Percentiles rank a stretch among this genome's conserved stretches.
phyloP scores from a whole-genome alignment of 1,140 invertebrate genomes.

The Eurosta solidaginis region DNA sequence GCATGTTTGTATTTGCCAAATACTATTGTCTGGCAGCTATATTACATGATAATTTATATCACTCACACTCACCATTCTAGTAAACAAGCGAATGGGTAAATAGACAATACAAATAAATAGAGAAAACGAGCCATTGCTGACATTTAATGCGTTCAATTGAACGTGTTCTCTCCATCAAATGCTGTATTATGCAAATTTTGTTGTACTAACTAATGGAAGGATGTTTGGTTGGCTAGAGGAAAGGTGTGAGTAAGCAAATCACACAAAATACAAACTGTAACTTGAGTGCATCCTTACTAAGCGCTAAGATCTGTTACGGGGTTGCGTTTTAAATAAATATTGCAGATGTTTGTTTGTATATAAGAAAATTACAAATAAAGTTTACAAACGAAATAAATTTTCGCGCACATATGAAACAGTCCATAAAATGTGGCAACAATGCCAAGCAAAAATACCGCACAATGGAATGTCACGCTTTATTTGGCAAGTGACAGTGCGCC shows the following conservation, averaged over 20 bases:
- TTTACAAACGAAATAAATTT: slow-evolving; percentile 18
- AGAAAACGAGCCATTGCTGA: not conserved
- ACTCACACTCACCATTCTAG: not conserved
- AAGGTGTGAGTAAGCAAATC: not conserved
- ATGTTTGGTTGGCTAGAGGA: too few relatives aligned
- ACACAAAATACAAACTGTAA: not conserved
- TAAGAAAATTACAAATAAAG: not conserved
- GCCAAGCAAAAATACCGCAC: slow-evolving; percentile 5
- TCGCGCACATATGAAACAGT: not conserved
- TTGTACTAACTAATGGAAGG: not conserved
- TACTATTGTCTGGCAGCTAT: not conserved
- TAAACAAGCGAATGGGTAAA: not conserved
- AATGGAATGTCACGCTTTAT: not conserved
- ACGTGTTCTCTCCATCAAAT: not conserved
- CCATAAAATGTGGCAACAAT: not conserved
- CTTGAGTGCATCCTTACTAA: not conserved
- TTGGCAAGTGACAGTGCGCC: not conserved
- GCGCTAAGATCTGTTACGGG: not conserved
- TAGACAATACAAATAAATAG: slow-evolving; percentile 4
- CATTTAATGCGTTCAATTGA: slow-evolving; percentile 17
- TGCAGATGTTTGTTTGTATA: not conserved
- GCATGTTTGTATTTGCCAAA: not conserved
- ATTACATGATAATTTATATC: not conserved
- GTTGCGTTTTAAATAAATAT: not conserved
- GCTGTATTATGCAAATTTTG: not conserved